Evolutionary conservation across 1,140 invertebrate genomes (phyloP).

Genomic region (Bombus fervidus): DNA sequence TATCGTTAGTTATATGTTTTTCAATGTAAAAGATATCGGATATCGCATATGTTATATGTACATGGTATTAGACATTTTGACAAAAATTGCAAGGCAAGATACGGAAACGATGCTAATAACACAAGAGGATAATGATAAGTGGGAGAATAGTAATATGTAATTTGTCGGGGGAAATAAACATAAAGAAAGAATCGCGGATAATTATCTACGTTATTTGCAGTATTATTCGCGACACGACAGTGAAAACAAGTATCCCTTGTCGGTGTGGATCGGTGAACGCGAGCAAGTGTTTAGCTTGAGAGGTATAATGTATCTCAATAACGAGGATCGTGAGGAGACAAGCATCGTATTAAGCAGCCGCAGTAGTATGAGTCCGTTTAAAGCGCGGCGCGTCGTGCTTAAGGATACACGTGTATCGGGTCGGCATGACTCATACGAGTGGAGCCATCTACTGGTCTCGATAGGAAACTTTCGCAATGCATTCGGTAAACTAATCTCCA

Average conservation of each 20-base stretch:
- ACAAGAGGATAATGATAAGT: neutral
- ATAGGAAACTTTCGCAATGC: conserved; percentile 37
- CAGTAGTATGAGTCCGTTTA: conserved; percentile 16
- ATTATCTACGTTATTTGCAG: neutral
- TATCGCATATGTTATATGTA: no score
- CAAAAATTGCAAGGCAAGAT: neutral
- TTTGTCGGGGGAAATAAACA: no score
- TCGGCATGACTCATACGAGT: conserved; percentile 23
- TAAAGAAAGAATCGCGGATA: neutral
- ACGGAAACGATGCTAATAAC: neutral
- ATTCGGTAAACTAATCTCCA: conserved; percentile 56
- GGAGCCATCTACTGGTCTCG: conserved; percentile 62
- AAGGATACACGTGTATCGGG: conserved; percentile 23
- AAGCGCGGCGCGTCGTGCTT: neutral
- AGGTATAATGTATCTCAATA: neutral
- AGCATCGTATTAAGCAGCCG: neutral
- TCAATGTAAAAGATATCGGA: no score
- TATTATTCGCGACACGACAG: neutral
- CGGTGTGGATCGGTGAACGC: neutral
- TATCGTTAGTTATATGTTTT: neutral
- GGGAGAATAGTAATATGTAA: no score
- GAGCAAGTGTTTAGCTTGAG: neutral
- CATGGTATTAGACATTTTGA: no score
- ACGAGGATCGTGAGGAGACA: neutral
- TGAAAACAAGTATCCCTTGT: neutral